Evolutionary conservation across 2,113 vertebrate species (phyloP).

Genomic region (Chloropsis cyanopogon): DNA sequence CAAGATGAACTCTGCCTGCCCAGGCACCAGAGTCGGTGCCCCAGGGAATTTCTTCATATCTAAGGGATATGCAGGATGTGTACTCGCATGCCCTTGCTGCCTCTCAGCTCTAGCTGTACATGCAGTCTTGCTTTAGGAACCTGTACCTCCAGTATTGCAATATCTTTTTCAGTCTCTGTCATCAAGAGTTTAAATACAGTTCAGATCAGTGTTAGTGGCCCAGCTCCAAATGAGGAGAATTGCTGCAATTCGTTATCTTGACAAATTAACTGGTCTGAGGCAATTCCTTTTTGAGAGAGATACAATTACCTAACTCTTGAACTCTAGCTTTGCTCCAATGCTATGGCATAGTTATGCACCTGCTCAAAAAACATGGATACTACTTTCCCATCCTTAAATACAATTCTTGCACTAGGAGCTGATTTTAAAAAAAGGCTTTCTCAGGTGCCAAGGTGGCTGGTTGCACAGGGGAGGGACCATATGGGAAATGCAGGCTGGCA

Average conservation of each 20-base stretch:
- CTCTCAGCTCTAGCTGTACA: conserved; percentile 13
- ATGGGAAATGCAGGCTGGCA: not conserved
- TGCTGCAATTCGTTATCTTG: conserved; percentile 64
- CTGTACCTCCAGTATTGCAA: conserved; percentile 62
- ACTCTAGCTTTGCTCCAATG: conserved; percentile 14
- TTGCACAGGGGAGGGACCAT: not conserved
- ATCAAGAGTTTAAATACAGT: conserved; percentile 63
- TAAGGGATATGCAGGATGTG: conserved; percentile 55
- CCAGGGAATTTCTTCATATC: conserved; percentile 59
- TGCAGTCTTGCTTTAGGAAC: conserved; percentile 50
- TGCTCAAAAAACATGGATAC: not conserved
- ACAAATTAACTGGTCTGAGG: conserved; percentile 64
- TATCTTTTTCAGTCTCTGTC: conserved; percentile 57
- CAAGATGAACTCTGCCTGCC: conserved; percentile 49
- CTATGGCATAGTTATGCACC: not conserved
- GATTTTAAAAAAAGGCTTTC: not conserved
- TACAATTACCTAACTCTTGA: conserved; percentile 53
- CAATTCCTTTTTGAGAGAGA: conserved; percentile 59
- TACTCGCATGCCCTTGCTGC: conserved; percentile 57
- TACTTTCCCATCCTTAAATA: not conserved
- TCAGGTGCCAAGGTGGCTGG: not conserved
- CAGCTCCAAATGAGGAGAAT: conserved; percentile 42
- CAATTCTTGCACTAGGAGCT: not conserved
- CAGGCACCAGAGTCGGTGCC: conserved; percentile 28
- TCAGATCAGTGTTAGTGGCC: conserved; percentile 61